These are phyloP conservation scores for Sebastes elongatus DNA, from an alignment of 2,797 vertebrate species.

Conservation along the genomic window DNA sequence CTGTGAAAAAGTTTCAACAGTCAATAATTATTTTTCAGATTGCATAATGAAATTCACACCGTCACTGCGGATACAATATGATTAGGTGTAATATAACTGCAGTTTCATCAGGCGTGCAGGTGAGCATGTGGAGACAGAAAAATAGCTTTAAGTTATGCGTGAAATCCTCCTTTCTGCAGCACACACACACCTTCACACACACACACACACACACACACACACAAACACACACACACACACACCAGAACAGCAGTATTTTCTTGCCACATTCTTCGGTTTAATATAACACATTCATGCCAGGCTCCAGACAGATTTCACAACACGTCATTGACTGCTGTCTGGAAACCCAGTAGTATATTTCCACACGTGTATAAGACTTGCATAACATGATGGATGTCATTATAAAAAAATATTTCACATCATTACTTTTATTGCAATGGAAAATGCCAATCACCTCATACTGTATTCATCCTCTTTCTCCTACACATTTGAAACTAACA, in stretches of 20 bases:
- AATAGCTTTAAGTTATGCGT: background rate
- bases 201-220: background rate
- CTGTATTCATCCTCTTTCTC: background rate
- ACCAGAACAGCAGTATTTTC: constrained; percentile 11
- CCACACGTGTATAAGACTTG: constrained; percentile 27
- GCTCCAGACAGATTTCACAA: constrained; percentile 32
- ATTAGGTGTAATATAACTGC: constrained; percentile 18
- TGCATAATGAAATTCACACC: constrained; percentile 24
- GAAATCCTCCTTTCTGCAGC: background rate
- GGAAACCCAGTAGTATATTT: constrained; percentile 26
- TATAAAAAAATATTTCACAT: constrained; percentile 10
- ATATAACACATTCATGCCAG: constrained; percentile 34
- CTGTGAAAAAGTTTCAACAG: constrained; percentile 3
- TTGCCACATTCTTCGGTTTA: constrained; percentile 16
- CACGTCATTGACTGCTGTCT: constrained; percentile 25
- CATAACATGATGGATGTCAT: background rate
- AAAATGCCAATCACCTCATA: constrained; percentile 1
- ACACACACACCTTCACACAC: background rate
- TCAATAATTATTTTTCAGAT: constrained; percentile 38
- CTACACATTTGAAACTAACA: background rate
- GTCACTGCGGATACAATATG: background rate
- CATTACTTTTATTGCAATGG: constrained; percentile 12
- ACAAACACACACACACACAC: background rate
- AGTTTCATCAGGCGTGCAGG: constrained; percentile 11
- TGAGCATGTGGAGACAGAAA: constrained; percentile 5